Evolutionary conservation across 2,797 vertebrate species (phyloP).

Genomic region (Eremophila alpestris): DNA sequence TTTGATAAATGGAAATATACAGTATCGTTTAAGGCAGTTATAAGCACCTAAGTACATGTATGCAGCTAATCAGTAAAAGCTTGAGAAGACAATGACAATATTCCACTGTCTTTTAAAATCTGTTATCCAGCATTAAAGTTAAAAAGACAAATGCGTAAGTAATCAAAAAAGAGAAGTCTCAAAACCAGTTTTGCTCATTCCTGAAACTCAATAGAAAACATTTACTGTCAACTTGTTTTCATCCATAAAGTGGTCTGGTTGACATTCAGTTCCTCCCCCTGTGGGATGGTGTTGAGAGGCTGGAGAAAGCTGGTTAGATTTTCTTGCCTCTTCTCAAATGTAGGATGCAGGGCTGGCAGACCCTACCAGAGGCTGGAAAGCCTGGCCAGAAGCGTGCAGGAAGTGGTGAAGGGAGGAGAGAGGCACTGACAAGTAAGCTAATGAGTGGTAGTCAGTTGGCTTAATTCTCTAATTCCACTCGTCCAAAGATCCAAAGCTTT

Average conservation of each 20-base stretch:
- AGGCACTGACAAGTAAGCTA: background rate
- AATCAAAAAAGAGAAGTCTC: background rate
- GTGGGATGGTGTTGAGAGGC: background rate
- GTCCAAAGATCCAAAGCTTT: background rate
- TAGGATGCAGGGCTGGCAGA: background rate
- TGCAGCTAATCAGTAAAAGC: background rate
- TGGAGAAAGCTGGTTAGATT: background rate
- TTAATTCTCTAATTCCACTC: background rate
- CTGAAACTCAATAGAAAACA: background rate
- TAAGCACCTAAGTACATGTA: background rate
- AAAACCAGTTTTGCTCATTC: background rate
- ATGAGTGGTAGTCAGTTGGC: background rate
- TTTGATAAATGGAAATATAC: background rate
- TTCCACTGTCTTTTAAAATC: background rate
- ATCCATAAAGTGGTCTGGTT: background rate
- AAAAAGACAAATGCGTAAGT: background rate
- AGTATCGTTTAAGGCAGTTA: background rate
- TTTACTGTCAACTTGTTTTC: background rate
- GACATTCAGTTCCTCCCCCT: background rate
- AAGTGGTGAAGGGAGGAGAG: background rate
- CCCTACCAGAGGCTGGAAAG: background rate
- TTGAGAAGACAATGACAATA: background rate
- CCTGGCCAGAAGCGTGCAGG: background rate
- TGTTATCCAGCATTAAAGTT: background rate
- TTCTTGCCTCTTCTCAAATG: background rate